Percentiles rank a stretch among this genome's conserved stretches.
These are phyloP conservation scores for Pardalotus punctatus DNA, from an alignment of 2,113 vertebrate species.

Conservation along the genomic window DNA sequence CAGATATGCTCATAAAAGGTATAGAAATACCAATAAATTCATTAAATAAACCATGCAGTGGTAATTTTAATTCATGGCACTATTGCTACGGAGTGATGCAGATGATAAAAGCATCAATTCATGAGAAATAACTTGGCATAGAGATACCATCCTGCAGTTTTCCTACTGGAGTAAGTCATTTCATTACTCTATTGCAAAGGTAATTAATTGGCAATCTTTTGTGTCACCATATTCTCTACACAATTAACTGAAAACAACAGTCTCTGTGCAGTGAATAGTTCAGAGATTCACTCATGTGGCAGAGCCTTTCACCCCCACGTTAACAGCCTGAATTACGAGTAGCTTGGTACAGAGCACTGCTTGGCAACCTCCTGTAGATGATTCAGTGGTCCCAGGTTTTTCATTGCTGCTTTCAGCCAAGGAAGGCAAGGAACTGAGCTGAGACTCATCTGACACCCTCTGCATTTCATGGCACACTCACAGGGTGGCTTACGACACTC, in stretches of 20 bases:
- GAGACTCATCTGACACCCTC: background rate
- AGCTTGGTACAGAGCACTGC: background rate
- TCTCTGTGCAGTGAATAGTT: background rate
- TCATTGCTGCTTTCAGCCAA: background rate
- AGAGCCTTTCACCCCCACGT: background rate
- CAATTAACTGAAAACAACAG: background rate
- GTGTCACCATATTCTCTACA: background rate
- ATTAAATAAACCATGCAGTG: background rate
- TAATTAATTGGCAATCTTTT: constrained; percentile 8
- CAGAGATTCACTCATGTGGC: background rate
- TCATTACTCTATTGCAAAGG: background rate
- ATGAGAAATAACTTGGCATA: background rate
- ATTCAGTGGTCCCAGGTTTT: background rate
- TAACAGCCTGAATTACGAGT: background rate
- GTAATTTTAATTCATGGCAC: background rate
- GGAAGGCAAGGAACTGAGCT: background rate
- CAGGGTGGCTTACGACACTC: background rate
- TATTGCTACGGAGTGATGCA: background rate
- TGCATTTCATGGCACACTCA: background rate
- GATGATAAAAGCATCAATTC: background rate
- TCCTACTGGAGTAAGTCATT: background rate
- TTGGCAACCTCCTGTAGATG: background rate
- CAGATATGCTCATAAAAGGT: background rate
- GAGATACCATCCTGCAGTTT: background rate
- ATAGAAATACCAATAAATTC: background rate